Base-by-base conservation (phyloP, 2,797 vertebrate genomes). In the Hippocampus kuda region DNA sequence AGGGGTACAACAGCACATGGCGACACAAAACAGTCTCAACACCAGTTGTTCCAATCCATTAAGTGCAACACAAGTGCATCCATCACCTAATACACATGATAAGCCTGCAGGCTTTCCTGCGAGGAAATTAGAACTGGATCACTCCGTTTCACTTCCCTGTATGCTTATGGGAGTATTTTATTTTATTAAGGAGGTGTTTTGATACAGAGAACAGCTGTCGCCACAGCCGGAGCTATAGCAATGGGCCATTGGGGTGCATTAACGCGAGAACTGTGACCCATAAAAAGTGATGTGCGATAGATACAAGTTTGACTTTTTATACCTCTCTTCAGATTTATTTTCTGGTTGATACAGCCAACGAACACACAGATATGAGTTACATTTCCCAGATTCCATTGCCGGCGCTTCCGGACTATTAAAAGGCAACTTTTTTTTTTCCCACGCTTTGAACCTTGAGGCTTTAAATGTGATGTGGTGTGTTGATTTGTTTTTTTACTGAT, bases 31-130 rank as follows among this genome's bases (percentile, higher is more conserved):
- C 26, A 26, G 30, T 59, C 57, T 60, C 5, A 1, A 18, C 15
- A 60, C 15, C 27, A 60, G 57, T 18, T 60, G 34, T 60, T 60
- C 7, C 6, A 34, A 83, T 84, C 80, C 69, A 81, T 83, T 82
- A 83, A 38, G 5, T 73, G 77, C 73, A 80, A 73, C 15, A 42
- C n/a, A 0, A 60, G 68, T 66, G 44, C 68, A 76, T 79, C 73
- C 60, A 68, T 65, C 46, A 74, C 54, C 69, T 68, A 22, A 64
- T 24, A 42, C 13, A 24, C 22, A n/a, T 64, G 62, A 60, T 57
- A 60, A 63, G 75, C 73, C 69, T 66, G 41, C 38, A 79, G 71
- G 73, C 27, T 68, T 69, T 60, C 71, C 68, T 63, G 68, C 59
- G 67, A 66, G 42, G 48, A 69, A 77, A 83, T 78, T 38, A 60